phyloP scores from a whole-genome alignment of 2,888 invertebrate genomes.

The Drosophila falleni region DNA sequence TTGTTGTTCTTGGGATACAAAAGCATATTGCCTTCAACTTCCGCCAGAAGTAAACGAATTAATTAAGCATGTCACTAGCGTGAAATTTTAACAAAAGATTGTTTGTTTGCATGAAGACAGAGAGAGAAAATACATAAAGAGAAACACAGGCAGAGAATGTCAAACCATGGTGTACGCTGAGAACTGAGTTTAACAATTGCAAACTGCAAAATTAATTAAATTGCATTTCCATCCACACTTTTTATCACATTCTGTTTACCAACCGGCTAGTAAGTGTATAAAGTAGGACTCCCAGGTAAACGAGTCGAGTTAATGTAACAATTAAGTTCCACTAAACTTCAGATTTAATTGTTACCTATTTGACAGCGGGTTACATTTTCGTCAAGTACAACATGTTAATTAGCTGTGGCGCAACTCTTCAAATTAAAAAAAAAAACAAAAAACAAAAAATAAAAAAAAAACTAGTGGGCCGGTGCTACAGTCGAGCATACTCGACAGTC shows the following conservation, averaged over 20 bases:
- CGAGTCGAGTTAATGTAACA: constrained; percentile 58
- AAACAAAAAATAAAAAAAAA: no score
- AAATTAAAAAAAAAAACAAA: not conserved
- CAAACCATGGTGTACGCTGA: not conserved
- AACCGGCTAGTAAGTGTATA: not conserved
- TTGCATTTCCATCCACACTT: constrained; percentile 45
- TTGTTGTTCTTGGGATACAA: constrained; percentile 42
- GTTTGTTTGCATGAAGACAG: constrained; percentile 18
- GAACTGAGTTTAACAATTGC: constrained; percentile 54
- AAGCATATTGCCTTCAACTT: constrained; percentile 19
- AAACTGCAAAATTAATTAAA: constrained; percentile 74
- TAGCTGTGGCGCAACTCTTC: constrained; percentile 23
- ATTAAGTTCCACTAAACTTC: constrained; percentile 55
- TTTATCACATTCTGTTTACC: constrained; percentile 14
- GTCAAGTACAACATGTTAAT: constrained; percentile 41
- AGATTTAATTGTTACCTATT: constrained; percentile 54
- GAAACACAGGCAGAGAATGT: not conserved
- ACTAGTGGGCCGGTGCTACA: no score
- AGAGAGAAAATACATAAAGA: not conserved
- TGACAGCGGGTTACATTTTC: constrained; percentile 14
- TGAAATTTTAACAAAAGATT: constrained; percentile 71
- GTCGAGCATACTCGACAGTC: no score
- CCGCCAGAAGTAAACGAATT: constrained; percentile 68
- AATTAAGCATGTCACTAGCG: constrained; percentile 74
- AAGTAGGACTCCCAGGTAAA: constrained; percentile 4